phyloP scores from a whole-genome alignment of 2,797 vertebrate species.

The Leptodactylus fallax region DNA sequence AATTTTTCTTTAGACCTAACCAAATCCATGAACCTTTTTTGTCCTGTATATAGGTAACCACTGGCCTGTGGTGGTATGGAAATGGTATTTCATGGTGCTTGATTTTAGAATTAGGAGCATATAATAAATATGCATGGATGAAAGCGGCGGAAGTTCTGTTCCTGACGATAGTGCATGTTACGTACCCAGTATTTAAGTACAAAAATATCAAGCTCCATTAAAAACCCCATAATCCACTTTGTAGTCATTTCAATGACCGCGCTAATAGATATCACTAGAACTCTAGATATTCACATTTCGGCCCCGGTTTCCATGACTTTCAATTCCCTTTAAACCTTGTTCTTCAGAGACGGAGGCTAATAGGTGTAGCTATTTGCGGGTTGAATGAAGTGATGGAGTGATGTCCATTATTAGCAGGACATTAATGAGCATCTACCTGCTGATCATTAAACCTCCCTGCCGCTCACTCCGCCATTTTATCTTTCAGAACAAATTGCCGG shows the following conservation, averaged over 20 bases:
- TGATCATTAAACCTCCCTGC: background rate
- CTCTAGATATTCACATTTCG: background rate
- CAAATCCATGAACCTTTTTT: background rate
- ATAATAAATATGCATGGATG: constrained; percentile 19
- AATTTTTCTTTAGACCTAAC: background rate
- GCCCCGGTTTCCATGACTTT: constrained; percentile 26
- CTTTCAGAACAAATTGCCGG: constrained; percentile 14
- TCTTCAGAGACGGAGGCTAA: constrained; percentile 18
- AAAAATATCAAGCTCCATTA: background rate
- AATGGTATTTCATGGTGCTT: constrained; percentile 17
- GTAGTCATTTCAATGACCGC: constrained; percentile 3
- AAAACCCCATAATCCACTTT: background rate
- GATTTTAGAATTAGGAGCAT: background rate
- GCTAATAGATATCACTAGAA: background rate
- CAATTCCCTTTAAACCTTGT: constrained; percentile 6
- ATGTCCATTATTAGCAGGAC: constrained; percentile 21
- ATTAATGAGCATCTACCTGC: constrained; percentile 19
- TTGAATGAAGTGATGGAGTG: constrained; percentile 7
- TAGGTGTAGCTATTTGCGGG: constrained; percentile 28
- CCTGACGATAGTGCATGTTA: background rate
- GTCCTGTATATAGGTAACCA: background rate
- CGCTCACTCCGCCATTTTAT: background rate
- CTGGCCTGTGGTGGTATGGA: background rate
- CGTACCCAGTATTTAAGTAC: background rate
- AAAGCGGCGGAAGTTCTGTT: background rate